Evolutionary conservation across 2,113 vertebrate species (phyloP).

Genomic region (Diphyllodes magnificus): DNA sequence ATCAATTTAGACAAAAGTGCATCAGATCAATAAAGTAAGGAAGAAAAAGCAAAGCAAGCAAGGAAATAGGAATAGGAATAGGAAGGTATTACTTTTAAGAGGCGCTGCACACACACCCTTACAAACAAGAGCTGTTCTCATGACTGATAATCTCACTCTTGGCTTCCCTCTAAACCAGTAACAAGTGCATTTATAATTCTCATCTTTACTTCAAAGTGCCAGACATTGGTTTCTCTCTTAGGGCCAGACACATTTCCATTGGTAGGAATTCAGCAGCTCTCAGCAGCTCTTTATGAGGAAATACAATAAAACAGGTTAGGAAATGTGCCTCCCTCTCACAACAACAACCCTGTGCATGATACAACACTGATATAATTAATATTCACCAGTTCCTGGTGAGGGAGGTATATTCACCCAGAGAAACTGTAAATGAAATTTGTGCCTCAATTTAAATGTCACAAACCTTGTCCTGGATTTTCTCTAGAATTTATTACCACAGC

Average conservation of each 20-base stretch:
- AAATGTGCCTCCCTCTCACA: background rate
- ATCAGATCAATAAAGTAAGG: conserved; percentile 27
- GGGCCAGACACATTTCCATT: background rate
- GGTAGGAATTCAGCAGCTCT: background rate
- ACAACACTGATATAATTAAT: background rate
- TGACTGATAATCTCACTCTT: background rate
- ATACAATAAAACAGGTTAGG: background rate
- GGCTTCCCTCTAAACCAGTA: background rate
- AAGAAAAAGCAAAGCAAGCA: background rate
- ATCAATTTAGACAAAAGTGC: conserved; percentile 38
- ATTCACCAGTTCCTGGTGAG: background rate
- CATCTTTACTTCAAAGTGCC: background rate
- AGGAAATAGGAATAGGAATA: background rate
- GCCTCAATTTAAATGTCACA: background rate
- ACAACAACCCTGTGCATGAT: background rate
- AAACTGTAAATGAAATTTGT: background rate
- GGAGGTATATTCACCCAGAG: background rate
- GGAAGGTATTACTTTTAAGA: background rate
- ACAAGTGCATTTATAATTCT: background rate
- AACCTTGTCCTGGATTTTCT: background rate
- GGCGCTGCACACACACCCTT: background rate
- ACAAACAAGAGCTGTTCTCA: background rate
- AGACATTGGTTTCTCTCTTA: background rate
- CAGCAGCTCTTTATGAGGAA: background rate
- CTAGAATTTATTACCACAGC: background rate